phyloP scores from a whole-genome alignment of 2,888 invertebrate species.

The Strigamia transsilvanica region DNA sequence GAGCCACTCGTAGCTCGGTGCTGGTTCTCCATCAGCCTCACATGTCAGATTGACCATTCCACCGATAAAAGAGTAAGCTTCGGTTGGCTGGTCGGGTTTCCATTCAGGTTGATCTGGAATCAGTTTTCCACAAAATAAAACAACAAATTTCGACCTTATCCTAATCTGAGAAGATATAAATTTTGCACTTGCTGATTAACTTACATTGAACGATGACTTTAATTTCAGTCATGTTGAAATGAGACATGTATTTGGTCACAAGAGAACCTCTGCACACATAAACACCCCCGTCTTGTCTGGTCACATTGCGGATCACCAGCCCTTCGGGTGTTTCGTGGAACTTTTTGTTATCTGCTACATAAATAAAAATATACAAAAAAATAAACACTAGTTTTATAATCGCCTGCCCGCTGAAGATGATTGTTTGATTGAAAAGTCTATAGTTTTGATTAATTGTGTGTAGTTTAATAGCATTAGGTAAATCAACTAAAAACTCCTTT shows the following conservation, averaged over 20 bases:
- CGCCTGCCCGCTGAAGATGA: too few species aligned
- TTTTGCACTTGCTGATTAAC: neutral
- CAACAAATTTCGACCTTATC: neutral
- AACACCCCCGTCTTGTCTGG: constrained; percentile 69
- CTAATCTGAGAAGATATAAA: neutral
- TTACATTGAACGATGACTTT: constrained; percentile 50
- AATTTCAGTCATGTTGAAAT: constrained; percentile 29
- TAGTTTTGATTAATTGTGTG: too few species aligned
- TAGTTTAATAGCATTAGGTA: too few species aligned
- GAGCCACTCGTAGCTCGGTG: constrained; percentile 69
- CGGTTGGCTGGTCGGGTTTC: constrained; percentile 56
- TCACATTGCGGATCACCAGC: constrained; percentile 69
- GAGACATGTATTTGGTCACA: constrained; percentile 59
- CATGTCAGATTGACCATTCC: constrained; percentile 71
- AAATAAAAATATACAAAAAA: neutral
- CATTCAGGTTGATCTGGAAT: constrained; percentile 59
- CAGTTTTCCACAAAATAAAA: constrained; percentile 27
- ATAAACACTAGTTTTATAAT: too few species aligned
- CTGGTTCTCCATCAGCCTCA: constrained; percentile 69
- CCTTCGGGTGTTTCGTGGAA: constrained; percentile 67
- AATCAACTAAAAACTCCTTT: too few species aligned
- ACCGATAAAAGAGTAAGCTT: constrained; percentile 67
- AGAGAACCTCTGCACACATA: constrained; percentile 71
- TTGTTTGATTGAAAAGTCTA: too few species aligned
- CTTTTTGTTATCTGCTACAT: constrained; percentile 13